Base-by-base conservation (phyloP, 2,888 invertebrate species). In the Megastigmus dorsalis region DNA sequence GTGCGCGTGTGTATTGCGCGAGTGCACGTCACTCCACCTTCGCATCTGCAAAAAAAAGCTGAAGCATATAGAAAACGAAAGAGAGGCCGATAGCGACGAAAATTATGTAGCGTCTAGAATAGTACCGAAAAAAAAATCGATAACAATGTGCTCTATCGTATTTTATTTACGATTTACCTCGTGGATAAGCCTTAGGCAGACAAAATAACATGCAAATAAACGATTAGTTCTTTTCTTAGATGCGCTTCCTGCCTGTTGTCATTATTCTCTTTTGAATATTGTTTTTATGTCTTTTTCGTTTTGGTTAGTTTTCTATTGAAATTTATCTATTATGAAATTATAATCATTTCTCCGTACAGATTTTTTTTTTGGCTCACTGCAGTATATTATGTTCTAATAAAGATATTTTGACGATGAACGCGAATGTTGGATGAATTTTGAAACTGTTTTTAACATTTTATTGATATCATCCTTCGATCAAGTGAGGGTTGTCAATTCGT, bases 1-100 rank as follows among this genome's bases (percentile, higher is more conserved):
- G n/a, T n/a, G n/a, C n/a, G n/a, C n/a, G n/a, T n/a, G n/a, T n/a
- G n/a, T n/a, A n/a, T n/a, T 48, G 28, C 18, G 62, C 38, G n/a
- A 33, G 28, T n/a, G 20, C 23, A 30, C 30, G 59, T 57, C 60
- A 26, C n/a, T 20, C 48, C 59, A 57, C 50, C 57, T 72, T 59
- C 50, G 65, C 57, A 72, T 65, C 33, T 65, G 57, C 50, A 50
- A 65, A 65, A 59, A 59, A 48, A 33, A 28, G 33, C 66, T 48
- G 60, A 75, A 67, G 70, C 82, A 76, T 80, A 77, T 78, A 77
- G 28, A 52, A 28, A 52, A 10, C n/a, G 20, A 10, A 36, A 10
- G 41, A 48, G 15, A 38, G 15, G 60, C 50, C 54, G 60, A 71
- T 71, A 70, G 70, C 66, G 54, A 26, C 33, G 28, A 74, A 74